Evolutionary conservation across 1,140 invertebrate species (phyloP).

Genomic region (Drosophila oshimai): DNA sequence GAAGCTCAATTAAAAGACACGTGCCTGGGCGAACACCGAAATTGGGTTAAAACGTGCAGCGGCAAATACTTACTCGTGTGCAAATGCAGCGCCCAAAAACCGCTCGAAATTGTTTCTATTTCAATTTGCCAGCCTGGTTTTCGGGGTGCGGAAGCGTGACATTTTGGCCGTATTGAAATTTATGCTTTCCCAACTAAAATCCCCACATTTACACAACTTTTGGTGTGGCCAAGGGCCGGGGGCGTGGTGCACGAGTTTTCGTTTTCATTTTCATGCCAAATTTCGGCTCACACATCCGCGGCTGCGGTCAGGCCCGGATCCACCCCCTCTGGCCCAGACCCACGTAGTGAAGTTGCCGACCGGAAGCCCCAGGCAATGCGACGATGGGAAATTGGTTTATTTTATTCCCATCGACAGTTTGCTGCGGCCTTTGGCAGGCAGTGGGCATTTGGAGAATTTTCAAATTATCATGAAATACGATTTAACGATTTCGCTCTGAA

Average conservation of each 20-base stretch:
- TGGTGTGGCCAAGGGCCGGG: not conserved
- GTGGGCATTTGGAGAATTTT: constrained; percentile 24
- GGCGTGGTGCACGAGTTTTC: constrained; percentile 45
- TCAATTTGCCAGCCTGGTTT: constrained; percentile 61
- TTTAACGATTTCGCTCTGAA: constrained; percentile 44
- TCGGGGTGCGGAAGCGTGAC: constrained; percentile 58
- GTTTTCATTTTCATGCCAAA: constrained; percentile 55
- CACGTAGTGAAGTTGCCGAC: too few relatives aligned
- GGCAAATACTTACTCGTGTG: not conserved
- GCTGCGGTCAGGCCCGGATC: too few relatives aligned
- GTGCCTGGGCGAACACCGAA: constrained; percentile 49
- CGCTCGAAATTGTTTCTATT: constrained; percentile 68
- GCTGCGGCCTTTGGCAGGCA: not conserved
- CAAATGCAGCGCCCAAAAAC: constrained; percentile 23
- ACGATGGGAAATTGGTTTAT: constrained; percentile 71
- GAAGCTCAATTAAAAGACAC: constrained; percentile 67
- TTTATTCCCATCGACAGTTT: constrained; percentile 66
- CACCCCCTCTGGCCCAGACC: too few relatives aligned
- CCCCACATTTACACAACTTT: constrained; percentile 71
- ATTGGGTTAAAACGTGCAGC: constrained; percentile 71
- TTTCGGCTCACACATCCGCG: constrained; percentile 35
- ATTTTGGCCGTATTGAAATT: constrained; percentile 73
- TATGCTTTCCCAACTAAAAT: constrained; percentile 64
- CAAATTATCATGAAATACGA: constrained; percentile 71
- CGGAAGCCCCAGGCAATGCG: constrained; percentile 58